A percentile compares a stretch with the other conserved stretches of the same genome.
phyloP scores from a whole-genome alignment of 1,140 invertebrate genomes.

The Choristoneura fumiferana region DNA sequence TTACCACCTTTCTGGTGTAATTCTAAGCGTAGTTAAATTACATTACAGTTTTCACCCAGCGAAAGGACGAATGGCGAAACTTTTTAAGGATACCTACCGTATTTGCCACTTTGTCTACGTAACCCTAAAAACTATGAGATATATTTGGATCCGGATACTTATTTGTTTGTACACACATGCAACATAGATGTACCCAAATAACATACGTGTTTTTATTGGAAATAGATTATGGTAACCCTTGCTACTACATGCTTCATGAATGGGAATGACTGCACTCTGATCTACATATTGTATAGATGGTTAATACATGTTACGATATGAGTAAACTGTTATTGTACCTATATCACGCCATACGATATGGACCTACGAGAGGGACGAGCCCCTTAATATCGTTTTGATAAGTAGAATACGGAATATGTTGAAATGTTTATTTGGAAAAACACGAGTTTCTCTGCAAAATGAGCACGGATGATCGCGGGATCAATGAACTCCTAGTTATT shows the following conservation, averaged over 20 bases:
- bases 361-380: slow-evolving; percentile 35
- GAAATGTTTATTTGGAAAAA: slow-evolving; percentile 10
- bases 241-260: slow-evolving; percentile 8
- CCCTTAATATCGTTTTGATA: slow-evolving; percentile 1
- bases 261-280: not conserved
- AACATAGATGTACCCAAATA: too few relatives aligned
- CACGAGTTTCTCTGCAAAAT: not conserved
- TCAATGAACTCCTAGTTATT: not conserved
- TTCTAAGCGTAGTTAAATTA: too few relatives aligned
- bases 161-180: too few relatives aligned
- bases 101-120: too few relatives aligned
- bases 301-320: not conserved
- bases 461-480: slow-evolving; percentile 21
- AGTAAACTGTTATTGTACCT: not conserved
- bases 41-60: too few relatives aligned
- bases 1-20: too few relatives aligned
- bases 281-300: not conserved
- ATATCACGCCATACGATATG: slow-evolving; percentile 33
- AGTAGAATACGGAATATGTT: not conserved
- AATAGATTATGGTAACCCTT: not conserved
- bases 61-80: too few relatives aligned
- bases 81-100: too few relatives aligned
- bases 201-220: too few relatives aligned
- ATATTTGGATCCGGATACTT: too few relatives aligned
- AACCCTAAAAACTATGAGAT: too few relatives aligned